These are phyloP conservation scores for Cetonia aurata DNA, from an alignment of 2,888 invertebrate genomes.

Conservation along the genomic window DNA sequence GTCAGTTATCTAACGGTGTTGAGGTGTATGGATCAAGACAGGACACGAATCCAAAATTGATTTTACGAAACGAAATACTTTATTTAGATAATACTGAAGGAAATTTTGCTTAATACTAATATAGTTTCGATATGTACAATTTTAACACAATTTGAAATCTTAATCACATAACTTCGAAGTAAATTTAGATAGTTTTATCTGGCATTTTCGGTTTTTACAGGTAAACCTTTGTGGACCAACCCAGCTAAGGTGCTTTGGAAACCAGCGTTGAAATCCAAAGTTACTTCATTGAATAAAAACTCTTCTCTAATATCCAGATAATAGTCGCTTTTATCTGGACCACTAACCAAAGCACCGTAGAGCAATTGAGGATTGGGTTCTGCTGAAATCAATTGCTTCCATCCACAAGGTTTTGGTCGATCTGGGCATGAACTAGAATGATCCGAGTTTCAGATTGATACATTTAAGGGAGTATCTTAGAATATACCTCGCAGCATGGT, in stretches of 20 bases:
- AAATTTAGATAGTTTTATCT: not conserved
- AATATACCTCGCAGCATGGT: constrained; percentile 69
- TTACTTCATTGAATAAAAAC: constrained; percentile 70
- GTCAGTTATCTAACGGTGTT: constrained; percentile 51
- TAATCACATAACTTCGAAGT: constrained; percentile 25
- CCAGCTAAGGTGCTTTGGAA: constrained; percentile 70
- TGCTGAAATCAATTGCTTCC: constrained; percentile 65
- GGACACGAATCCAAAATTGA: not conserved
- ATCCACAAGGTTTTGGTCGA: constrained; percentile 67
- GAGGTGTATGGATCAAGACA: constrained; percentile 28
- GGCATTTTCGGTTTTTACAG: not conserved
- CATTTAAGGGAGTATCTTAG: no score
- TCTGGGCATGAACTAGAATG: constrained; percentile 69
- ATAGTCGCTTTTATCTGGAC: constrained; percentile 69
- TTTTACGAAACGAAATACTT: not conserved
- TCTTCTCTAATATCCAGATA: constrained; percentile 70
- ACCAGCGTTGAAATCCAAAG: constrained; percentile 71
- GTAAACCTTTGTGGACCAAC: constrained; percentile 60
- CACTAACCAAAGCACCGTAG: constrained; percentile 71
- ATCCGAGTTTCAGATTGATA: no score
- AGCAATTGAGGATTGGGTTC: constrained; percentile 69
- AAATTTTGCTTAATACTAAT: not conserved
- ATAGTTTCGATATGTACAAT: no score
- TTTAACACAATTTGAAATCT: not conserved
- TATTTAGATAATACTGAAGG: constrained; percentile 31